Evolutionary conservation across 2,888 invertebrate species (phyloP).

Genomic region (Xiphydria camelus): DNA sequence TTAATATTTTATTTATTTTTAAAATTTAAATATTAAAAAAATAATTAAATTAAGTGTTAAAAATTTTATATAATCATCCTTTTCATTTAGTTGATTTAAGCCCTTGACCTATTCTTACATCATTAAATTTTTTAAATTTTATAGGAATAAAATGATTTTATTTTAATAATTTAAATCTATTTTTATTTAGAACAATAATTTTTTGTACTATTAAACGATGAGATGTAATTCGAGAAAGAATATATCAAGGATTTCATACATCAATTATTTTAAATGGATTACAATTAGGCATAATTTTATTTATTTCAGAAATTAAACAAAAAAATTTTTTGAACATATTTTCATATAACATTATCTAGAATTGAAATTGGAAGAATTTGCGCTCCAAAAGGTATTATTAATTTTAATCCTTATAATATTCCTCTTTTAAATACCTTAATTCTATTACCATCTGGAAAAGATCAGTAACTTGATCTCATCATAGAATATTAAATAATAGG

Average conservation of each 20-base stretch:
- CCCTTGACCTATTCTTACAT: slow-evolving; percentile 67
- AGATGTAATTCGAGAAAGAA: slow-evolving; percentile 70
- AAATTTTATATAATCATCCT: slow-evolving; percentile 23
- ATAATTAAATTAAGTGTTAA: too few relatives aligned
- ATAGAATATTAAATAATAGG: slow-evolving; percentile 61
- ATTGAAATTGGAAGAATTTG: slow-evolving; percentile 66
- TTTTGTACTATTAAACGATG: slow-evolving; percentile 67
- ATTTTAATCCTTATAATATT: slow-evolving; percentile 72
- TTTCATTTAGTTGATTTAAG: slow-evolving; percentile 70
- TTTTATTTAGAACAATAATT: slow-evolving; percentile 62
- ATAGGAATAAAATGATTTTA: slow-evolving; percentile 68
- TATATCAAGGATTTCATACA: slow-evolving; percentile 69
- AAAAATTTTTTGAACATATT: slow-evolving; percentile 63
- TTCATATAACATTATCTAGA: slow-evolving; percentile 57
- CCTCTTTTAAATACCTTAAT: slow-evolving; percentile 75
- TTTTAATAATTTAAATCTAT: slow-evolving; percentile 60
- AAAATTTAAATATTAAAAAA: too few relatives aligned
- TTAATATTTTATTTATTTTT: too few relatives aligned
- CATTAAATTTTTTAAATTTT: slow-evolving; percentile 61
- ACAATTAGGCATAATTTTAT: slow-evolving; percentile 55
- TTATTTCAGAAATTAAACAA: slow-evolving; percentile 70
- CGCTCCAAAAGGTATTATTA: slow-evolving; percentile 66
- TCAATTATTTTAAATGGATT: slow-evolving; percentile 52
- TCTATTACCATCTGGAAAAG: slow-evolving; percentile 72
- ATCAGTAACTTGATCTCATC: slow-evolving; percentile 69